A percentile compares a stretch with the other conserved stretches of the same genome.
Evolutionary conservation across 2,113 vertebrate species (phyloP).

Genomic region (Asarcornis scutulata): DNA sequence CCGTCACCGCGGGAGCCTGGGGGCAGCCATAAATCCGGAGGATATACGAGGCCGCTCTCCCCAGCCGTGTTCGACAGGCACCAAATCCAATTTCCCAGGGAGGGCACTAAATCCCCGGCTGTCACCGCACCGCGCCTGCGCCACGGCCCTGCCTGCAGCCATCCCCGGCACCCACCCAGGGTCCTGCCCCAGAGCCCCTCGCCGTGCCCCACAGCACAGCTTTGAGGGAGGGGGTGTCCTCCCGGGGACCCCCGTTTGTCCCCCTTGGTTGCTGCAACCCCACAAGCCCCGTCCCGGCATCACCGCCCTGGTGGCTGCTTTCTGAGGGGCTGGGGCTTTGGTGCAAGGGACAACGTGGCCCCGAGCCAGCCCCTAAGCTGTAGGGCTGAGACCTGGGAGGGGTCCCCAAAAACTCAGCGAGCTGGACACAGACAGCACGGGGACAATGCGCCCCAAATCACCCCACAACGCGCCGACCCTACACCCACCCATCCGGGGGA

Average conservation of each 20-base stretch:
- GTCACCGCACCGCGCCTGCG: accelerated
- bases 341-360: accelerated
- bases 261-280: accelerated
- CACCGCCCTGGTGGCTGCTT: accelerated
- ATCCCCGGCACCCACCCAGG: accelerated
- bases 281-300: accelerated
- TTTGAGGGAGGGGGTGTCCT: accelerated
- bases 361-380: neutral
- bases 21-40: conserved; percentile 67
- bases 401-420: neutral
- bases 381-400: neutral
- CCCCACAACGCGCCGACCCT: neutral
- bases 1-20: accelerated
- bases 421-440: accelerated
- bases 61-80: conserved; percentile 71
- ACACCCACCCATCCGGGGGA: accelerated
- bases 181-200: accelerated
- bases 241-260: neutral
- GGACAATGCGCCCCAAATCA: accelerated
- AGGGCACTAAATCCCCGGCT: conserved; percentile 71
- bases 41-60: conserved; percentile 67
- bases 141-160: neutral
- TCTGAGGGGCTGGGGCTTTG: neutral
- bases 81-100: conserved; percentile 75
- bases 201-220: accelerated